Evolutionary conservation across 2,113 vertebrate species (phyloP), one percentile per base, ranked within the genome.

Genomic region (Clinocottus analis): DNA sequence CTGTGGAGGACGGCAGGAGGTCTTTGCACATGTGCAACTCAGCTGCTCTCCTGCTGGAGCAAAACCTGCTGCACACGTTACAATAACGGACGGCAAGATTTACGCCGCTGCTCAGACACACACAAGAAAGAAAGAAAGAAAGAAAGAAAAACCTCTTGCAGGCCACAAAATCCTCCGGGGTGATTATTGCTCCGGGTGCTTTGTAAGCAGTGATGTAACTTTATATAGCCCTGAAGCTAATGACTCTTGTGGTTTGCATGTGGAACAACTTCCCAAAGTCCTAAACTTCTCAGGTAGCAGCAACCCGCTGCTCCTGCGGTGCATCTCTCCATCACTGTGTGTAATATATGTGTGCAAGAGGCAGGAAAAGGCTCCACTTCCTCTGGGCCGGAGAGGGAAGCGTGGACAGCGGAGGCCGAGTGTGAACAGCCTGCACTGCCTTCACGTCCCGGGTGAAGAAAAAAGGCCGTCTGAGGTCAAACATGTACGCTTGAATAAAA

Each of bases 61-160:
- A 0, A 78, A 94, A 86, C 85, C 85, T 93, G 93, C 89, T 93
- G 93, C 89, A 86, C 90, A 92, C 84, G 87, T 89, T 94, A 93
- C 93, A 93, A 90, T 76, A 89, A 86, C 59, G 92, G 93, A 92
- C 70, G 49, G 89, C 87, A 93, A 96, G 96, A 98, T 97, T 98
- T 97, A 97, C 95, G 85, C 80, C 86, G 80, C 75, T 71, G 88
- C 90, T 84, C 85, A 11, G 51, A 90, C 0, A 16, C 47, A 49
- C n/a, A n/a, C 21, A 31, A 47, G 51, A 61, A 53, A 14, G 5
- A 65, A 64, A 63, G 67, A 45, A 58, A 56, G 37, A 31, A 45
- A 80, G 85, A 62, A 64, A 66, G 70, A 39, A 58, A 62, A 49
- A 39, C 45, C 80, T 85, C 29, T 14, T 94, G 90, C 75, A 77